Percentiles rank a stretch among this genome's conserved stretches.
phyloP scores from a whole-genome alignment of 35 echinoderm and acorn worm species.

The Anneissia japonica region DNA sequence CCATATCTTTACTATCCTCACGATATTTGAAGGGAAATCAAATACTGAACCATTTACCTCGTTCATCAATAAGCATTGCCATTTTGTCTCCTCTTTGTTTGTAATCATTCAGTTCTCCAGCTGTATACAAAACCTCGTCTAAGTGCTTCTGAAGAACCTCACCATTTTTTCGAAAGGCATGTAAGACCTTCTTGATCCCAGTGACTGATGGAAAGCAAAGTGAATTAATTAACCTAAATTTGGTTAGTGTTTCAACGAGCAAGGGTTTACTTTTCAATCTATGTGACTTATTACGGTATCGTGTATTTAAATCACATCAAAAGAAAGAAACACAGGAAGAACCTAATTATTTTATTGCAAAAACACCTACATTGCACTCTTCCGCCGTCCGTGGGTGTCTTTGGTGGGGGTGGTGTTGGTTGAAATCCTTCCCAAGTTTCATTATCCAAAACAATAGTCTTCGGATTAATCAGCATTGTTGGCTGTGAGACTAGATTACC shows the following conservation, averaged over 20 bases:
- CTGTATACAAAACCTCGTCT: conserved; percentile 23
- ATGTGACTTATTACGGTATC: too few relatives aligned
- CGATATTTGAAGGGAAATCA: too few relatives aligned
- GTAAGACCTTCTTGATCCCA: conserved; percentile 24
- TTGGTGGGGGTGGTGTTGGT: conserved; percentile 6
- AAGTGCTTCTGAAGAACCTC: conserved; percentile 25
- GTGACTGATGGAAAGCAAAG: conserved; percentile 16
- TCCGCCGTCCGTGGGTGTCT: conserved; percentile 15
- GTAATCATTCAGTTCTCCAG: conserved; percentile 34
- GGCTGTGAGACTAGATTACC: conserved; percentile 31
- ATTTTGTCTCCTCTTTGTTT: conserved; percentile 5
- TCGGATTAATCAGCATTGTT: background rate
- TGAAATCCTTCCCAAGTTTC: conserved; percentile 31
- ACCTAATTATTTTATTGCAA: too few relatives aligned
- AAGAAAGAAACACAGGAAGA: too few relatives aligned
- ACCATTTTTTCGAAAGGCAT: conserved; percentile 27
- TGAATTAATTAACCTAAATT: too few relatives aligned
- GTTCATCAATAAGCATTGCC: conserved; percentile 20
- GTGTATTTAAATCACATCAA: too few relatives aligned
- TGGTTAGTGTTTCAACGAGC: too few relatives aligned
- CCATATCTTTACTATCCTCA: too few relatives aligned
- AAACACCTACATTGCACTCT: conserved; percentile 5
- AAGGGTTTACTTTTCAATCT: too few relatives aligned
- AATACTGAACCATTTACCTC: conserved; percentile 6
- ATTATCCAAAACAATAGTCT: background rate